A percentile compares a stretch with the other conserved stretches of the same genome.
Conservation (phyloP, 2,888 invertebrate genomes). For the Cynaeus angustus region DNA sequence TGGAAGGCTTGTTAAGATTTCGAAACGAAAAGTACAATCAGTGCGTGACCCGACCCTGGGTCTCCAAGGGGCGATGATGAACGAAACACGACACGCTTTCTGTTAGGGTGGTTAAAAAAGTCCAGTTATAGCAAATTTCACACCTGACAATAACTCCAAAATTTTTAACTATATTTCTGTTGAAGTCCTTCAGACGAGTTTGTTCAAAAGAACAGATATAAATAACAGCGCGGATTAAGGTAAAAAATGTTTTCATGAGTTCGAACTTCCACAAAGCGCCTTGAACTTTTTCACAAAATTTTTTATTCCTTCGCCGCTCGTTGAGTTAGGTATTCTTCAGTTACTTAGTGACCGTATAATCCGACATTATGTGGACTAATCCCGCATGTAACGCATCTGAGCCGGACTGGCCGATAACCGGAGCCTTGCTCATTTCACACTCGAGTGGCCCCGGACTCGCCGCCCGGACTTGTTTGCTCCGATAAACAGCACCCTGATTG, state of each 20-base stretch:
- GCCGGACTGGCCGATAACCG: slow-evolving; percentile 59
- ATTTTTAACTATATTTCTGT: no score
- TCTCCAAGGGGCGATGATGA: slow-evolving; percentile 53
- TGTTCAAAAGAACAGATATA: no score
- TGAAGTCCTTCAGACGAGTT: no score
- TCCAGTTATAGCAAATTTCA: no score
- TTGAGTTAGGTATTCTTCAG: slow-evolving; percentile 56
- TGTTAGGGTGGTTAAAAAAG: slow-evolving; percentile 19
- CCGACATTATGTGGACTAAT: slow-evolving; percentile 64
- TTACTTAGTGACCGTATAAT: slow-evolving; percentile 65
- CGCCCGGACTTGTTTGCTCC: slow-evolving; percentile 62
- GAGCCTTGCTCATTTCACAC: slow-evolving; percentile 66
- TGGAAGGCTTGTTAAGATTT: slow-evolving; percentile 64
- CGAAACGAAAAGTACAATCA: slow-evolving; percentile 65
- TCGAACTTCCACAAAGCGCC: background rate
- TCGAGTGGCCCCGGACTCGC: slow-evolving; percentile 60
- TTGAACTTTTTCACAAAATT: background rate
- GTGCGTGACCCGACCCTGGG: slow-evolving; percentile 64
- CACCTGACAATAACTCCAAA: no score
- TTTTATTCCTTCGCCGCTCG: slow-evolving; percentile 16
- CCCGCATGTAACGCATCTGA: slow-evolving; percentile 62
- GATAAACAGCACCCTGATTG: slow-evolving; percentile 64
- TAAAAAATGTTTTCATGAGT: no score
- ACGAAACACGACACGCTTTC: slow-evolving; percentile 29
- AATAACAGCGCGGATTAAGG: no score